Conservation (phyloP, 2,113 vertebrate genomes). For the Brachypteracias leptosomus region DNA sequence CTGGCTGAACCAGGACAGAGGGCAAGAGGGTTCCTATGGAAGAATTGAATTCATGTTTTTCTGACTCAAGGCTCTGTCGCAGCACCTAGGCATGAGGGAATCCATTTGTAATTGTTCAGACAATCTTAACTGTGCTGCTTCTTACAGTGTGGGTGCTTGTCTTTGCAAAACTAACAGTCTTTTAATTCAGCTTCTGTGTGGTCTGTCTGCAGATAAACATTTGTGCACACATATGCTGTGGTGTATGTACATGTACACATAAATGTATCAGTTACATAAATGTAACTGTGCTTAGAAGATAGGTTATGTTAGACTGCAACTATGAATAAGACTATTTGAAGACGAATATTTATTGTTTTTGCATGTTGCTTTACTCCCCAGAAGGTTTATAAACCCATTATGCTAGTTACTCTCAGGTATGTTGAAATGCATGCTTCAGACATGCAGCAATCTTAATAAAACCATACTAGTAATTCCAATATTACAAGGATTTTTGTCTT, state of each 20-base stretch:
- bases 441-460: neutral
- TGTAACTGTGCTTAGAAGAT: neutral
- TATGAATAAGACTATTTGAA: neutral
- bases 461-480: neutral
- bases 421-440: neutral
- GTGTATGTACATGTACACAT: neutral
- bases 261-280: neutral
- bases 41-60: neutral
- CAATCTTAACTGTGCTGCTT: neutral
- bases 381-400: neutral
- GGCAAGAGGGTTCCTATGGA: neutral
- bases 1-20: too few species aligned
- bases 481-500: neutral
- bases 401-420: neutral
- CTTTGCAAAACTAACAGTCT: neutral
- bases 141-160: neutral
- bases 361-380: neutral
- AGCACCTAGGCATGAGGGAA: neutral
- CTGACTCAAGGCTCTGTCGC: neutral
- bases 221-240: neutral
- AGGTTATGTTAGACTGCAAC: neutral
- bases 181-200: neutral
- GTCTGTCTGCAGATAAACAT: slow-evolving; percentile 23
- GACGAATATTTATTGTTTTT: neutral
- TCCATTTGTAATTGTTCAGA: neutral